A percentile compares a stretch with the other conserved stretches of the same genome.
Conservation (phyloP, 2,888 invertebrate species). For the Brachyptera risi region DNA sequence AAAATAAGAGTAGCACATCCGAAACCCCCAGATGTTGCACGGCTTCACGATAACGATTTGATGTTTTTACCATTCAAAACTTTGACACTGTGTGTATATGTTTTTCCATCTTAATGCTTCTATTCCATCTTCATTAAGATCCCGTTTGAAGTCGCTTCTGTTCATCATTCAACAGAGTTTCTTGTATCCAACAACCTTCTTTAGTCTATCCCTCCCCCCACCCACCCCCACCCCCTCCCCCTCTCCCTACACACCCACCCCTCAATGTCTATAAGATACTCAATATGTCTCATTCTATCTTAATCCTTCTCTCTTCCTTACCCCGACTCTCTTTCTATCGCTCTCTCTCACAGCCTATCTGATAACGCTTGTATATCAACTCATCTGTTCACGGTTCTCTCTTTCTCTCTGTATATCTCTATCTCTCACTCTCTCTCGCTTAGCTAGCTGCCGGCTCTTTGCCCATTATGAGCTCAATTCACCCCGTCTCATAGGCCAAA, state of each 20-base stretch:
- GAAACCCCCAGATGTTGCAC: too few relatives aligned
- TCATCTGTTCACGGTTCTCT: constrained; percentile 14
- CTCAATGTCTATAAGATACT: too few relatives aligned
- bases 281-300: too few relatives aligned
- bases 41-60: too few relatives aligned
- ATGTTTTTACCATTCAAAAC: too few relatives aligned
- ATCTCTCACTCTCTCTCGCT: neutral
- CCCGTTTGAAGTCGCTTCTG: constrained; percentile 25
- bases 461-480: neutral
- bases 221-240: too few relatives aligned
- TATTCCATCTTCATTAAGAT: constrained; percentile 27
- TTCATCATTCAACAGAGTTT: constrained; percentile 24
- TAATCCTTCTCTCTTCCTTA: too few relatives aligned
- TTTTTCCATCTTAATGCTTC: constrained; percentile 17
- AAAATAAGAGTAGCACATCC: too few relatives aligned
- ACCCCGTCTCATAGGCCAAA: too few relatives aligned
- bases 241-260: too few relatives aligned
- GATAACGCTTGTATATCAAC: constrained; percentile 7
- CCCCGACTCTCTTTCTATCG: too few relatives aligned
- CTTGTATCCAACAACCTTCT: constrained; percentile 20
- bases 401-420: too few relatives aligned
- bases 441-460: neutral
- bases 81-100: constrained; percentile 7
- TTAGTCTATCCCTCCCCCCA: constrained; percentile 3
- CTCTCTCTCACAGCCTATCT: neutral